Evolutionary conservation across 2,797 vertebrate genomes (phyloP).

Genomic region (Rhinella marina): DNA sequence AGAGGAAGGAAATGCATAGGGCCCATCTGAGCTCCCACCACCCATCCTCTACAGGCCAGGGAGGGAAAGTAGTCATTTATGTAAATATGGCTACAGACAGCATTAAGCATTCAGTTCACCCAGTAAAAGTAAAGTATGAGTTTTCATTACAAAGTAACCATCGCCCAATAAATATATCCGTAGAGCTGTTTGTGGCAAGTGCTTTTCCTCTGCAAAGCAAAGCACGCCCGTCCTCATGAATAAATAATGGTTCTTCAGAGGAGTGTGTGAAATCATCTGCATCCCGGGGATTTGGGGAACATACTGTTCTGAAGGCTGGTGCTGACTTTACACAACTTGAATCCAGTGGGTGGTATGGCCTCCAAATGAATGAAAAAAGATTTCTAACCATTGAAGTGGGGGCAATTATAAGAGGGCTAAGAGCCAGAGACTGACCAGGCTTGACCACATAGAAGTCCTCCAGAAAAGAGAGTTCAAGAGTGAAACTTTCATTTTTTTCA

Average conservation of each 20-base stretch:
- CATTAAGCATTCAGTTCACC: neutral
- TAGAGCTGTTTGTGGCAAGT: constrained; percentile 14
- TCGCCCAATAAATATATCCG: neutral
- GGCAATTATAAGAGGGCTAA: neutral
- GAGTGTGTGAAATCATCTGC: constrained; percentile 21
- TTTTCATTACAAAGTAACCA: neutral
- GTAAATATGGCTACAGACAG: neutral
- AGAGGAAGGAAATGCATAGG: neutral
- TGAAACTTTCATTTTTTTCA: neutral
- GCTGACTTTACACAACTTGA: constrained; percentile 21
- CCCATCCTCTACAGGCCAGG: neutral
- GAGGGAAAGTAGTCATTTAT: neutral
- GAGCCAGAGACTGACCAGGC: neutral
- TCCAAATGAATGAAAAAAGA: neutral
- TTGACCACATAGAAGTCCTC: neutral
- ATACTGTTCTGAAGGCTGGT: constrained; percentile 26
- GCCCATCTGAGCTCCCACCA: neutral
- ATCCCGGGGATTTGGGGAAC: constrained; percentile 21
- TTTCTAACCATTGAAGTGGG: constrained; percentile 3
- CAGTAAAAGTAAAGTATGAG: neutral
- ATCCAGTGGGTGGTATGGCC: constrained; percentile 16
- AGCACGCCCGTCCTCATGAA: constrained; percentile 26
- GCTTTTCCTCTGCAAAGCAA: neutral
- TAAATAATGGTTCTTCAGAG: constrained; percentile 20
- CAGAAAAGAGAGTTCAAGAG: neutral